phyloP scores from a whole-genome alignment of 2,797 vertebrate genomes.

The Cheracebus regulus region DNA sequence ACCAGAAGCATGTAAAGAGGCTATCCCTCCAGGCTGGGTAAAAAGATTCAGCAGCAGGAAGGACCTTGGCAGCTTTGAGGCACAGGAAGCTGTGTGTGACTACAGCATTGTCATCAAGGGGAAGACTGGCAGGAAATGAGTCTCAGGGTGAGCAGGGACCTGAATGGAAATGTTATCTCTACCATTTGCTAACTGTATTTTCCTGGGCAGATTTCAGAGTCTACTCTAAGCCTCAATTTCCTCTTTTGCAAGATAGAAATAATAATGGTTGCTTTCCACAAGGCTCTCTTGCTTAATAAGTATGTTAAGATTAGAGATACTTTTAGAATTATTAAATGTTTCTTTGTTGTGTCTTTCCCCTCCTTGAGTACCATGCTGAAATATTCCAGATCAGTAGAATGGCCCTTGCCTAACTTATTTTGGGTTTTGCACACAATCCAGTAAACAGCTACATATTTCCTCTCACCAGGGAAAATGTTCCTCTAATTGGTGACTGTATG shows the following conservation, averaged over 20 bases:
- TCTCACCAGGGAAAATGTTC: neutral
- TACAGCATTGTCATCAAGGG: accelerated
- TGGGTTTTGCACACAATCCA: neutral
- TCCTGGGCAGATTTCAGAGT: neutral
- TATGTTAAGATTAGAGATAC: neutral
- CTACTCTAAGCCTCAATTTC: neutral
- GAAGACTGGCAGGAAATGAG: neutral
- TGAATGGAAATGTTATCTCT: neutral
- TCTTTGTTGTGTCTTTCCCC: neutral
- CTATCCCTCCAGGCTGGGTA: neutral
- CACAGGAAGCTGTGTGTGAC: neutral
- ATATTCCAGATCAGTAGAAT: neutral
- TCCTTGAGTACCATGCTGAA: neutral
- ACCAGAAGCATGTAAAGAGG: no score
- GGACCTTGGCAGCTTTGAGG: accelerated
- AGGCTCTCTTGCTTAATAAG: neutral
- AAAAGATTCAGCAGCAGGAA: neutral
- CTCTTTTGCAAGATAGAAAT: neutral
- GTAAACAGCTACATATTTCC: neutral
- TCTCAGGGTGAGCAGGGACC: neutral
- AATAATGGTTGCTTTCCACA: neutral
- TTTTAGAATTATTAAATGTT: neutral
- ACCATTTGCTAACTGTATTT: neutral
- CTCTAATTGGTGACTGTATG: neutral
- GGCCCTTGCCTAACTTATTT: neutral